Evolutionary conservation across 2,113 vertebrate species (phyloP).

Genomic region (Peromyscus polionotus): DNA sequence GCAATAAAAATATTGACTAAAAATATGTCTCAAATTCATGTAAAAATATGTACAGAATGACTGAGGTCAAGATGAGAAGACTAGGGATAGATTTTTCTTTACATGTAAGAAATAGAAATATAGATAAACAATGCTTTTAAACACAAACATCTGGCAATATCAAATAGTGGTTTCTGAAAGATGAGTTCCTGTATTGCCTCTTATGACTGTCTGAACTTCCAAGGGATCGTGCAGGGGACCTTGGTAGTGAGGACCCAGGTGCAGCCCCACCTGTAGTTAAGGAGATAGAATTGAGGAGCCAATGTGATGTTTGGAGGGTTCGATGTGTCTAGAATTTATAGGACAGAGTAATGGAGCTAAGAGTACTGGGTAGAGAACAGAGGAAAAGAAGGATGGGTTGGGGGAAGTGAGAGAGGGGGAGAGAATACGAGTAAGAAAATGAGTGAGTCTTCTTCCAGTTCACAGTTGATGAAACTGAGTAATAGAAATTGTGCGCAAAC

Average conservation of each 20-base stretch:
- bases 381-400: too few relatives aligned
- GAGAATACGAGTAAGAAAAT: background rate
- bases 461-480: background rate
- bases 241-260: background rate
- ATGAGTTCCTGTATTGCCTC: background rate
- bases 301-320: background rate
- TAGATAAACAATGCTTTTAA: conserved; percentile 8
- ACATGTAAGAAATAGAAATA: background rate
- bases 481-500: background rate
- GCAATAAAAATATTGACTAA: conserved; percentile 18
- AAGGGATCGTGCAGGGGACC: background rate
- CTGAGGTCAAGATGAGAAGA: background rate
- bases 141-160: background rate
- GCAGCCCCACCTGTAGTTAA: background rate
- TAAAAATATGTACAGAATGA: background rate
- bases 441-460: background rate
- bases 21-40: conserved; percentile 22
- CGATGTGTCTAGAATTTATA: background rate
- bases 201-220: background rate
- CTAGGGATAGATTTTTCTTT: conserved; percentile 16
- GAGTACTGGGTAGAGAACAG: background rate
- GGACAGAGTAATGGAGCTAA: background rate
- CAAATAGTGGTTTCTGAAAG: background rate
- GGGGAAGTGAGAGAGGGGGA: too few relatives aligned
- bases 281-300: background rate